Base-by-base conservation (phyloP, 2,797 vertebrate genomes). In the Poliocrania exsul region DNA sequence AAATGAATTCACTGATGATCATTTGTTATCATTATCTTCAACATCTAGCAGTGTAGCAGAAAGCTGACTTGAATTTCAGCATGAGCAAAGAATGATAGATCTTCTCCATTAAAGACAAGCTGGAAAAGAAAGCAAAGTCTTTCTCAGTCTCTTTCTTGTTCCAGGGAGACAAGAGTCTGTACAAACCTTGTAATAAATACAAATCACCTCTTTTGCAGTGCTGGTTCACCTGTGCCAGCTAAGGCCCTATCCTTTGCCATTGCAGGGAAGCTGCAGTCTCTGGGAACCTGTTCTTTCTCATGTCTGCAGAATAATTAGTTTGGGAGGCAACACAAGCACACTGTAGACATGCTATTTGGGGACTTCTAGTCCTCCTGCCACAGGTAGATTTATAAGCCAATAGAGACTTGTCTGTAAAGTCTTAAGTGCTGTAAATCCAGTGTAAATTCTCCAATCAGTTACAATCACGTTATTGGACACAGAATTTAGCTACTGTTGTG, bases 101-200 rank as follows among this genome's bases (percentile, higher is more conserved):
- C 29, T 75, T 64, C 42, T 69, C 67, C 51, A 91, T 95, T 95
- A 92, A 90, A 37, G 44, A 73, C 20, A 85, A 85, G 47, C 33
- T 67, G 31, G 46, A 64, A 86, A 65, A 79, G 47, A 69, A 86
- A 57, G 49, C 24, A 65, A 81, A 80, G 71, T 12, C 42, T 65
- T 57, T 67, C 65, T 64, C 25, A 46, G 26, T 65, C 13, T 60
- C 29, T 44, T 64, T 81, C 62, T 83, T 88, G 37, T 79, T 84
- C 62, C 18, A 79, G 28, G 21, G 31, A 81, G 54, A 67, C 42
- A 61, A 46, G 47, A 72, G 26, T 77, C 33, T 69, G 47, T 47
- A 31, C 40, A 90, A 93, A 81, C 24, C 33, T 74, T 75, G 31
- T 93, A 92, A 92, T 88, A 93, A 94, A 81, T 90, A 88, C 70